Conservation (phyloP, 1,140 invertebrate genomes). For the Caerostris extrusa region DNA sequence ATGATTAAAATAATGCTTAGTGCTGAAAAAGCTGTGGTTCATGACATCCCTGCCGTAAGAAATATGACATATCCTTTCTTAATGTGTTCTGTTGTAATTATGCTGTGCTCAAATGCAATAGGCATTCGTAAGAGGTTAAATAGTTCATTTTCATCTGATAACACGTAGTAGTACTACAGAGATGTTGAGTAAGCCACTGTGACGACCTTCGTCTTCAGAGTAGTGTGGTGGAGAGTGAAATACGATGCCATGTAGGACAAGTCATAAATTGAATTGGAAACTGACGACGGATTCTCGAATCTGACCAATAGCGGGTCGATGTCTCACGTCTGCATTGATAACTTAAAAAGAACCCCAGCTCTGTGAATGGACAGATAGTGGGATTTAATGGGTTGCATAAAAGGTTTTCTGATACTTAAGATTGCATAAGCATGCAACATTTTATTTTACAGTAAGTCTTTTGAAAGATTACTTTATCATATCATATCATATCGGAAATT, state of each 20-base stretch:
- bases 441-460: too few relatives aligned
- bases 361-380: not conserved
- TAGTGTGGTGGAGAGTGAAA: not conserved
- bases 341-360: not conserved
- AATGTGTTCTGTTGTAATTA: not conserved
- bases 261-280: not conserved
- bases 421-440: too few relatives aligned
- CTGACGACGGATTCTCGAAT: not conserved
- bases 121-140: not conserved
- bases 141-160: constrained; percentile 10
- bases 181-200: not conserved
- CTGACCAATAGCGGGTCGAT: not conserved
- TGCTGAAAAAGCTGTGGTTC: too few relatives aligned
- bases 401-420: too few relatives aligned
- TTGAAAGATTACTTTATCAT: too few relatives aligned
- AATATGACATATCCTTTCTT: too few relatives aligned
- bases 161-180: constrained; percentile 36
- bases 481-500: too few relatives aligned
- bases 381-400: not conserved
- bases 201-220: not conserved
- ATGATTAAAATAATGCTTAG: too few relatives aligned
- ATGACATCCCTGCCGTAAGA: too few relatives aligned
- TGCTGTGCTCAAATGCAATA: not conserved
- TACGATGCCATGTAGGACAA: constrained; percentile 15
- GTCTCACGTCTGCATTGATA: not conserved